Evolutionary conservation across 2,113 vertebrate species (phyloP).

Genomic region (Theristicus caerulescens): DNA sequence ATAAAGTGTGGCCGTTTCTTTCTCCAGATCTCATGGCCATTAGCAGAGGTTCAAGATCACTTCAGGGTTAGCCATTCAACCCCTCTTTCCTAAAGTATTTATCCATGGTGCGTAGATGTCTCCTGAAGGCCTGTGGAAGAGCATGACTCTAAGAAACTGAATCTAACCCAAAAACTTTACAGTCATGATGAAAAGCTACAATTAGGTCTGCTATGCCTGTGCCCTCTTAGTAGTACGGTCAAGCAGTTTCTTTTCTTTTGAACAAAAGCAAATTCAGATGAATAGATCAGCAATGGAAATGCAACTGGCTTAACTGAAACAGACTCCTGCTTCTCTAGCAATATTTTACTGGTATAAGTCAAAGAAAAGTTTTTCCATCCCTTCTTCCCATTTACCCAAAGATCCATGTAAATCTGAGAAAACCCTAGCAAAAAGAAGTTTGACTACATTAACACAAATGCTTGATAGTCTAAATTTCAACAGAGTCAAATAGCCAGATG

Average conservation of each 20-base stretch:
- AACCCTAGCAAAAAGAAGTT: neutral
- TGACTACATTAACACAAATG: neutral
- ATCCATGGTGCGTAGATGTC: neutral
- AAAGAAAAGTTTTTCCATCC: neutral
- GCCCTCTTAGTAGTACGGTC: neutral
- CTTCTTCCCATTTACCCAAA: neutral
- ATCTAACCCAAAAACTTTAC: neutral
- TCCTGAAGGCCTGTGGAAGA: neutral
- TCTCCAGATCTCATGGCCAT: neutral
- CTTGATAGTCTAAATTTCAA: neutral
- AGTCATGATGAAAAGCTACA: rapidly evolving
- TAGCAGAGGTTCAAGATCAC: slow-evolving; percentile 1
- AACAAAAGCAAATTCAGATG: neutral
- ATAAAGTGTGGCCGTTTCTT: neutral
- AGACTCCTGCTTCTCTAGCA: neutral
- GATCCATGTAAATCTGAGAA: neutral
- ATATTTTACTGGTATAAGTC: neutral
- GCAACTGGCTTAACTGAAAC: neutral
- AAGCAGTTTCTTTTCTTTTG: neutral
- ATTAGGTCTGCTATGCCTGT: neutral
- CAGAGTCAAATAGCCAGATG: neutral
- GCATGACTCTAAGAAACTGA: neutral
- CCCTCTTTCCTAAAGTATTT: neutral
- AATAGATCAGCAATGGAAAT: neutral
- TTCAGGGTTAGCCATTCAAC: neutral